phyloP scores from a whole-genome alignment of 2,113 vertebrate species.

The Nestor notabilis region DNA sequence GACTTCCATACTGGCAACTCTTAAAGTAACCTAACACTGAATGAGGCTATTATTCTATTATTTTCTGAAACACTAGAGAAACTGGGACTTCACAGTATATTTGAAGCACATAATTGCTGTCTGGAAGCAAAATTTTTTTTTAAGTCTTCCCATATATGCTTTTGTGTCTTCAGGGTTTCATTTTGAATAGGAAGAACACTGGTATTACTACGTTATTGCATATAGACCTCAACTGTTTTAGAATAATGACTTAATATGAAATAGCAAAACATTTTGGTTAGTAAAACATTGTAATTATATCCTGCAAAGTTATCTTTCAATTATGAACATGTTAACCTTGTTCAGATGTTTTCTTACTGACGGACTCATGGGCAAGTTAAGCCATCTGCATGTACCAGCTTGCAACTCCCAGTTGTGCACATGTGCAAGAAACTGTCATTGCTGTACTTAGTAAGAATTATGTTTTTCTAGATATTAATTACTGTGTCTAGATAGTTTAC shows the following conservation, averaged over 20 bases:
- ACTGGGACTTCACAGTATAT: neutral
- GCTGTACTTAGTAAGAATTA: neutral
- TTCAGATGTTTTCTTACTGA: neutral
- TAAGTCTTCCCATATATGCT: neutral
- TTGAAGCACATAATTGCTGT: neutral
- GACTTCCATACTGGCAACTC: neutral
- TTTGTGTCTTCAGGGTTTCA: neutral
- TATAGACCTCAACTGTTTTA: neutral
- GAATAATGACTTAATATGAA: neutral
- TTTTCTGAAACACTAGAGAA: neutral
- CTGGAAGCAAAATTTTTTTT: neutral
- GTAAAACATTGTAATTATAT: neutral
- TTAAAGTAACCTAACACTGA: neutral
- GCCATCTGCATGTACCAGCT: neutral
- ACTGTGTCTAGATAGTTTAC: conserved; percentile 35
- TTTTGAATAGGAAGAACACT: neutral
- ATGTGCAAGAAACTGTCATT: neutral
- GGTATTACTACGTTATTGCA: neutral
- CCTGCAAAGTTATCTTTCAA: neutral
- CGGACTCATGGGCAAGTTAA: neutral
- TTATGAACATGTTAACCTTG: neutral
- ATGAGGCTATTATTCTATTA: neutral
- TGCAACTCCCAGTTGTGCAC: neutral
- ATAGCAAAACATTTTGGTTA: neutral
- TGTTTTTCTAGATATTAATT: neutral